Evolutionary conservation across 2,797 vertebrate species (phyloP).

Genomic region (Enteromius anoplus): DNA sequence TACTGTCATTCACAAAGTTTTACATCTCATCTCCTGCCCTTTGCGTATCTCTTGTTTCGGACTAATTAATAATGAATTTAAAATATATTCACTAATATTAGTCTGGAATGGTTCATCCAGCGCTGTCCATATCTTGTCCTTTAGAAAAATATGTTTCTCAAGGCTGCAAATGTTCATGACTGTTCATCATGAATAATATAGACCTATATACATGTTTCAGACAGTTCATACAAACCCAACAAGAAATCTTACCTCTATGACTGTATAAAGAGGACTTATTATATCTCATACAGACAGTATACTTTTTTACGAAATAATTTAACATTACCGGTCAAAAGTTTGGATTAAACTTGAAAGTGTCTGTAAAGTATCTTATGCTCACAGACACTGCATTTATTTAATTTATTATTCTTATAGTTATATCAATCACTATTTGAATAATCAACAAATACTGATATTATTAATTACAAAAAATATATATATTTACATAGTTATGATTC

Average conservation of each 20-base stretch:
- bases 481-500: not conserved
- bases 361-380: not conserved
- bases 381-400: not conserved
- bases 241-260: not conserved
- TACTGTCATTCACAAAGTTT: slow-evolving; percentile 21
- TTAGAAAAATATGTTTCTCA: not conserved
- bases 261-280: not conserved
- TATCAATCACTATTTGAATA: not conserved
- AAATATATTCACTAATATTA: not conserved
- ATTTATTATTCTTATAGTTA: not conserved
- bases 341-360: not conserved
- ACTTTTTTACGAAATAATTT: not conserved
- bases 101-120: not conserved
- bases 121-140: not conserved
- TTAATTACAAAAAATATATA: not conserved
- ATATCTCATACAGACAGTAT: not conserved
- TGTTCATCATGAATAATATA: not conserved
- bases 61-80: not conserved
- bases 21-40: not conserved
- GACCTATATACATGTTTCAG: not conserved
- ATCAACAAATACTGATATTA: not conserved
- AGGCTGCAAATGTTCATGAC: not conserved
- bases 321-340: not conserved
- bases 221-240: not conserved
- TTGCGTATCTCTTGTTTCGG: not conserved